Base-by-base conservation (phyloP, 2,113 vertebrate species). In the Perccottus glenii region DNA sequence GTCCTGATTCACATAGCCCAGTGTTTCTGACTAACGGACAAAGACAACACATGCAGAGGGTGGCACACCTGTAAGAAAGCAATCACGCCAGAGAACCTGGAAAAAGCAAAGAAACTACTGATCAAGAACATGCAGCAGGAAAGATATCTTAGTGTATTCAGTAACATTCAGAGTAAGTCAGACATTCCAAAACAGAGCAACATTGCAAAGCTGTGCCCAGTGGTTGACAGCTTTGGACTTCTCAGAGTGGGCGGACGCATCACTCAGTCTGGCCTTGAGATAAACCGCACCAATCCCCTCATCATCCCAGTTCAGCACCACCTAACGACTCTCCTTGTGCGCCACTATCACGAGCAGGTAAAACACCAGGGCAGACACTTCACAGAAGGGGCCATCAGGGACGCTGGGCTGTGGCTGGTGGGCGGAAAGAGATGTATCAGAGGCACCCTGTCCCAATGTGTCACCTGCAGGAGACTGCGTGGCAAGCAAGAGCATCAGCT, bases 381-480 rank as follows among this genome's bases (percentile, higher is more conserved):
- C 32, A 74, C 66, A 6, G 56, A 78, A 7, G 70, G 79, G 11
- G 75, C 70, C n/a, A 11, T 73, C 32, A 2, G 66, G 43, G 62
- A 60, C 52, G 46, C 73, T 49, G 69, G 81, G 14, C 61, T 40
- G 8, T 83, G 73, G 73, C 77, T 80, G 9, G 32, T 71, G 16
- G 71, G 63, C 5, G 42, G 60, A 9, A 75, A 79, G 19, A 11
- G 44, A 45, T 19, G 58, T 84, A 7, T 69, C 36, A 32, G 9
- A 9, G 9, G 36, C n/a, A n/a, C 44, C 4, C 60, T 77, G 5
- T 16, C 48, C 19, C 38, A 66, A 8, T 61, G 62, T 66, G 14
- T 71, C 3, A 60, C 47, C n/a, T 59, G 62, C 33, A 8, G 47
- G 0, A 67, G 48, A 11, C 36, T 80, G 2, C 11, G 57, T 36